Evolutionary conservation across 1,140 invertebrate genomes (phyloP).

Genomic region (Stegodyphus dumicola): DNA sequence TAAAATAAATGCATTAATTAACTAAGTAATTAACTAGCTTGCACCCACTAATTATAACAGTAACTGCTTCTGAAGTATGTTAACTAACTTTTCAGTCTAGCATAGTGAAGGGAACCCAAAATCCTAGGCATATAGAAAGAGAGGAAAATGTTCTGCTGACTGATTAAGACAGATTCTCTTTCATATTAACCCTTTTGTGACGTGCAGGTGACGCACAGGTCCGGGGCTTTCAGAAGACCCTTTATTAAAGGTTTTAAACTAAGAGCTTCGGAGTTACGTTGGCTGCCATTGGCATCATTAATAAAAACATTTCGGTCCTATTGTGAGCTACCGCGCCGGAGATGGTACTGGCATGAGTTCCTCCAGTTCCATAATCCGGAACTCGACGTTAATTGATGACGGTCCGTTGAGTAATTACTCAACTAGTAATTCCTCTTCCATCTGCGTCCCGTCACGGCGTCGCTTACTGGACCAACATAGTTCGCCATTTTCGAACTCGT

Average conservation of each 20-base stretch:
- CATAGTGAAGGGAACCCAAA: no score
- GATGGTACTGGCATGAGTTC: neutral
- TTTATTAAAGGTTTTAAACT: constrained; percentile 28
- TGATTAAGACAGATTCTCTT: constrained; percentile 28
- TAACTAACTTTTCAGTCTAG: no score
- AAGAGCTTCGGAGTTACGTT: neutral
- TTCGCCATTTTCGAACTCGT: no score
- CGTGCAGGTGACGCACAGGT: neutral
- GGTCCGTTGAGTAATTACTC: constrained; percentile 37
- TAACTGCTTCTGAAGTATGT: no score
- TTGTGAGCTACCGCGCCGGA: no score
- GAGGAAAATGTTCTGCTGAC: neutral
- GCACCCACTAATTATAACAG: no score
- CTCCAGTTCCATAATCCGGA: constrained; percentile 30
- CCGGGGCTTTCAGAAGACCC: neutral
- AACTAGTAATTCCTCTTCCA: constrained; percentile 32
- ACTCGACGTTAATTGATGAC: constrained; percentile 42
- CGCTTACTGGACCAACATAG: no score
- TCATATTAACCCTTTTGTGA: neutral
- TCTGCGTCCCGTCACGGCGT: constrained; percentile 5
- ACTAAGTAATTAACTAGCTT: no score
- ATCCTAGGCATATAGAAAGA: no score
- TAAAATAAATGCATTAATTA: no score
- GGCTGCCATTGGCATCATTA: constrained; percentile 1
- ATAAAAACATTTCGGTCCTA: constrained; percentile 14